Evolutionary conservation across 2,888 invertebrate species (phyloP).

Genomic region (Coecobrya sp.): DNA sequence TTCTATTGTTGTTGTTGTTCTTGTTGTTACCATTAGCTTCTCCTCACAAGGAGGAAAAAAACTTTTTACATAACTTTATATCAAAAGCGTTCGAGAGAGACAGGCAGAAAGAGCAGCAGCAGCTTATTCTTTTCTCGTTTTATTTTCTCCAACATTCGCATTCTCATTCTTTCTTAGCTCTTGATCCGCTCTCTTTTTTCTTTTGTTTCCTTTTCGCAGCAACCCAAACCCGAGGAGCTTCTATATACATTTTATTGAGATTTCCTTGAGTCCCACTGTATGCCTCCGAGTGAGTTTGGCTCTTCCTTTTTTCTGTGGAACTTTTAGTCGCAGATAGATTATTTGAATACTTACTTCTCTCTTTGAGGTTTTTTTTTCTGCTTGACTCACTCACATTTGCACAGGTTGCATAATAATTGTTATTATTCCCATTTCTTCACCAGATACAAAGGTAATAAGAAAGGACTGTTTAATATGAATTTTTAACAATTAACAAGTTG

Average conservation of each 20-base stretch:
- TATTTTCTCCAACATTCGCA: too few species aligned
- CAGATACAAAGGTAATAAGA: too few species aligned
- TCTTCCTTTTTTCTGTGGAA: background rate
- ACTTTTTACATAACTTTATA: constrained; percentile 33
- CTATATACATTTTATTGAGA: too few species aligned
- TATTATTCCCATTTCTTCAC: background rate
- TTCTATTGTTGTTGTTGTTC: constrained; percentile 3
- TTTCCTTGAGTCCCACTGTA: too few species aligned
- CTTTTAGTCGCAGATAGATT: background rate
- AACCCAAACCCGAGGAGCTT: background rate
- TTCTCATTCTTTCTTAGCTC: background rate
- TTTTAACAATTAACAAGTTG: too few species aligned
- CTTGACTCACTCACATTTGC: background rate
- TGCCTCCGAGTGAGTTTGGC: background rate
- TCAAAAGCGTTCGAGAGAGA: background rate
- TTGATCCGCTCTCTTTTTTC: background rate
- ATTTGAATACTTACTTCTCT: background rate
- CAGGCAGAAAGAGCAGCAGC: background rate
- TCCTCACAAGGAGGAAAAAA: background rate
- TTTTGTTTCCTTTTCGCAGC: background rate
- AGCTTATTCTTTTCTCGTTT: background rate
- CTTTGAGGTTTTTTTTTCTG: background rate
- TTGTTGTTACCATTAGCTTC: background rate
- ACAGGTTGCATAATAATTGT: background rate
- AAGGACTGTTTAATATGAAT: too few species aligned